Evolutionary conservation across 2,797 vertebrate species (phyloP).

Genomic region (Meriones psammophilus): DNA sequence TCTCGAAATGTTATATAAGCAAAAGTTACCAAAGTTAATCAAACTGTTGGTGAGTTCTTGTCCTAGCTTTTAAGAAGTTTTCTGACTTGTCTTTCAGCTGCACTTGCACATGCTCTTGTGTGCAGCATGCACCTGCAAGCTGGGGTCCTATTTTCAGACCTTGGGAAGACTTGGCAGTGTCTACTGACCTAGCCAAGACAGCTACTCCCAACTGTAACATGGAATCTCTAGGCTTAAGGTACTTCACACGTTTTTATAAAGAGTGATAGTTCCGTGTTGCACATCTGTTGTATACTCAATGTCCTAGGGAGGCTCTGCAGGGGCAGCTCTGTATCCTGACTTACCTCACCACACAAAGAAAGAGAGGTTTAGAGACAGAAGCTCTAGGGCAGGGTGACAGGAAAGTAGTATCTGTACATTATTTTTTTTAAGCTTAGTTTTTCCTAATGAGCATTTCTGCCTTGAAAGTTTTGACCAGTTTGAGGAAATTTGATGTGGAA

Average conservation of each 20-base stretch:
- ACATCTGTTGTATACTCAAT: no score
- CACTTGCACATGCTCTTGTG: not conserved
- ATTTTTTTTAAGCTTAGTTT: not conserved
- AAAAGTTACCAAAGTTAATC: not conserved
- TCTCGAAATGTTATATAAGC: not conserved
- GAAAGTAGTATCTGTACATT: constrained; percentile 34
- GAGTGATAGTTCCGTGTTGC: not conserved
- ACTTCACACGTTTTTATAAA: not conserved
- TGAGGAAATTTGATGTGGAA: not conserved
- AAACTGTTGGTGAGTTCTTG: not conserved
- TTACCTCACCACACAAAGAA: constrained; percentile 59
- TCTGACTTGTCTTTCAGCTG: not conserved
- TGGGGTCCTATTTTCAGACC: not conserved
- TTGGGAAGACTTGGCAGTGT: fast-evolving
- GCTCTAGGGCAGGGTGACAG: not conserved
- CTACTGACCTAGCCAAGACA: fast-evolving
- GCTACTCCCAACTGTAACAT: not conserved
- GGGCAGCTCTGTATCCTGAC: not conserved
- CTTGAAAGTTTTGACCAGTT: not conserved
- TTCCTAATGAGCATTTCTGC: not conserved
- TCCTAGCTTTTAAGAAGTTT: not conserved
- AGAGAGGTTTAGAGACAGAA: constrained; percentile 41
- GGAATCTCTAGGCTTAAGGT: not conserved
- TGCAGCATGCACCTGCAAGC: not conserved
- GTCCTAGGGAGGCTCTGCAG: not conserved